Conservation (phyloP, 2,113 vertebrate genomes). For the Syngnathus scovelli region DNA sequence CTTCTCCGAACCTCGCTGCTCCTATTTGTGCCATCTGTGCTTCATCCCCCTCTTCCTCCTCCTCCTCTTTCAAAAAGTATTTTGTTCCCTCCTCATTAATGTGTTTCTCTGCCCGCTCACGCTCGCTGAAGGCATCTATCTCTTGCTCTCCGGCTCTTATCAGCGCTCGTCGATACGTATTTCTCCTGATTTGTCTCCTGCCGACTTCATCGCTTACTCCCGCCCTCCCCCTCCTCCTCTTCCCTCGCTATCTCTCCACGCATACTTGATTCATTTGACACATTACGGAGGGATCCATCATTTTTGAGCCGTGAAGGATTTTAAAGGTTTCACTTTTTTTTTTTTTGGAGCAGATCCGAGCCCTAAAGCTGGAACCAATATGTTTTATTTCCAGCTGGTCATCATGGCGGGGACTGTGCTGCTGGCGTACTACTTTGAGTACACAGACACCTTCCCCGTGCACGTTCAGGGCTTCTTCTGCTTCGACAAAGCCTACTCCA, state of each 20-base stretch:
- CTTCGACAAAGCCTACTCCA: slow-evolving; percentile 83
- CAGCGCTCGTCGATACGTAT: slow-evolving; percentile 15
- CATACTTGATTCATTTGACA: slow-evolving; percentile 66
- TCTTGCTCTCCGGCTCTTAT: slow-evolving; percentile 9
- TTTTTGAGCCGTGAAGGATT: slow-evolving; percentile 42
- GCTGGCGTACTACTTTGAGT: slow-evolving; percentile 90
- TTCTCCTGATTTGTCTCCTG: slow-evolving; percentile 26
- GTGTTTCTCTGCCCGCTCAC: slow-evolving; percentile 51
- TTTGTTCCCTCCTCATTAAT: slow-evolving; percentile 13
- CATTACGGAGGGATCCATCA: slow-evolving; percentile 56
- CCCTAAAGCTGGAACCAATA: slow-evolving; percentile 61
- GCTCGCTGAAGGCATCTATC: slow-evolving; percentile 43
- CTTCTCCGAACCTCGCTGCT: slow-evolving; percentile 19
- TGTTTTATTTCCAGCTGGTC: slow-evolving; percentile 85
- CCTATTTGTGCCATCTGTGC: slow-evolving; percentile 31
- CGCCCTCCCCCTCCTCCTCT: slow-evolving; percentile 19
- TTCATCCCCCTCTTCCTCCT: slow-evolving; percentile 13
- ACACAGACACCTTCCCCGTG: slow-evolving; percentile 88
- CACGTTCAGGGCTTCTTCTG: slow-evolving; percentile 92
- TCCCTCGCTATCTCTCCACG: slow-evolving; percentile 51
- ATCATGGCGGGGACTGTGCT: slow-evolving; percentile 86
- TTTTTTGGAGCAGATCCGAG: slow-evolving; percentile 20
- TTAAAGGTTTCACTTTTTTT: slow-evolving; percentile 7
- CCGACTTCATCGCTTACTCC: slow-evolving; percentile 9
- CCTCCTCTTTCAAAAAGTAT: slow-evolving; percentile 6